Evolutionary conservation across 2,113 vertebrate genomes (phyloP).

Genomic region (Dendropsophus ebraccatus): DNA sequence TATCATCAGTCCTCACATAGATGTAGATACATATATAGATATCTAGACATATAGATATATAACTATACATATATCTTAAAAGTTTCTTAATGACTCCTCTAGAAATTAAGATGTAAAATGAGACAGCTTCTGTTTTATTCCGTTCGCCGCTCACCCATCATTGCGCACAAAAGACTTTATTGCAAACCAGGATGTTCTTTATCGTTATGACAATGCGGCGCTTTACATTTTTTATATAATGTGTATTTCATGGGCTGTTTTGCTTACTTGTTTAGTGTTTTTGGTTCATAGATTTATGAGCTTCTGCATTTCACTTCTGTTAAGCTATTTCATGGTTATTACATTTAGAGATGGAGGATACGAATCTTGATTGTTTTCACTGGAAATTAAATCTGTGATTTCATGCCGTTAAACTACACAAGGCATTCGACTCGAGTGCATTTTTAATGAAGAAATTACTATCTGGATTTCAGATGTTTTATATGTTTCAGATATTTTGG

Average conservation of each 20-base stretch:
- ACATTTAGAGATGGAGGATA: conserved; percentile 58
- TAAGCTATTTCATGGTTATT: conserved; percentile 61
- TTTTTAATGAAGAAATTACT: conserved; percentile 57
- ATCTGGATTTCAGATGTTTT: conserved; percentile 49
- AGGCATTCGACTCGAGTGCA: conserved; percentile 50
- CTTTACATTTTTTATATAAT: conserved; percentile 36
- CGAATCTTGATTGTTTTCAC: conserved; percentile 57
- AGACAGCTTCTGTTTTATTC: conserved; percentile 7
- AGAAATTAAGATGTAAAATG: conserved; percentile 23
- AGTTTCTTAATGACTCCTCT: conserved; percentile 3
- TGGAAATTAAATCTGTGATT: conserved; percentile 60
- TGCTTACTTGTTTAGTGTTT: conserved; percentile 55
- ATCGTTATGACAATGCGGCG: neutral
- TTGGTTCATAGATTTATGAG: conserved; percentile 58
- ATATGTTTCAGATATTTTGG: conserved; percentile 19
- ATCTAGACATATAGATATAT: too few relatives aligned
- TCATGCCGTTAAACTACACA: conserved; percentile 56
- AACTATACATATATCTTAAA: neutral
- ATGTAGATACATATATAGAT: too few relatives aligned
- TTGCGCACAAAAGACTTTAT: conserved; percentile 1
- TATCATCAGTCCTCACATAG: too few relatives aligned
- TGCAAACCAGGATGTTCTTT: conserved; percentile 2
- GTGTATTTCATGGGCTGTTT: conserved; percentile 47
- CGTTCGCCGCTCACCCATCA: neutral
- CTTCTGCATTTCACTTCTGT: conserved; percentile 55